A percentile compares a stretch with the other conserved stretches of the same genome.
phyloP scores from a whole-genome alignment of 1,140 invertebrate genomes.

The Lordiphosa stackelbergi region DNA sequence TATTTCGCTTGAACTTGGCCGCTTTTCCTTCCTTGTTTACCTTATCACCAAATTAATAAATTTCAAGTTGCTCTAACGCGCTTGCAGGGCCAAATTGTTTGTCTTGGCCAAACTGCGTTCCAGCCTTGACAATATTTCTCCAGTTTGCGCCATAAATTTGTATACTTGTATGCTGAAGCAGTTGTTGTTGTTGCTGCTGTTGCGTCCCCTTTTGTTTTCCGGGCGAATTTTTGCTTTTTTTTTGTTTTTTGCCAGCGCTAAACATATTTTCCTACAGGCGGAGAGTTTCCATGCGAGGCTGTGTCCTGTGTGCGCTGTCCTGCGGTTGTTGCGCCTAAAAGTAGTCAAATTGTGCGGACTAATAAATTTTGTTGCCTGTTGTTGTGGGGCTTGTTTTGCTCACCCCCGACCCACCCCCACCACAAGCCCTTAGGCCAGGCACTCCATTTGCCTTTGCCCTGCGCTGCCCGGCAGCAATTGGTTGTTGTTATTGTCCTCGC shows the following conservation, averaged over 20 bases:
- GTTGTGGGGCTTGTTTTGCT: conserved; percentile 62
- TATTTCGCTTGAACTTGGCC: conserved; percentile 21
- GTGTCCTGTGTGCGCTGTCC: conserved; percentile 39
- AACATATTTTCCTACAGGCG: conserved; percentile 58
- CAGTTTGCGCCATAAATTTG: conserved; percentile 70
- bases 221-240: conserved; percentile 31
- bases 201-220: conserved; percentile 33
- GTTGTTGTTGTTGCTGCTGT: conserved; percentile 19
- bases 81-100: conserved; percentile 51
- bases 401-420: conserved; percentile 8
- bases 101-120: conserved; percentile 21
- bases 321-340: conserved; percentile 74
- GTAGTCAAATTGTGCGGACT: conserved; percentile 74
- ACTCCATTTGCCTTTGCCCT: conserved; percentile 60
- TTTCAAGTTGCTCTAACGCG: conserved; percentile 69
- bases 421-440: conserved; percentile 30
- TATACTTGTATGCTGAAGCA: conserved; percentile 57
- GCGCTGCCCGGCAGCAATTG: conserved; percentile 63
- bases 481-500: conserved; percentile 23
- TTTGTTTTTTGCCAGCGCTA: conserved; percentile 45
- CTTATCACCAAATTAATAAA: conserved; percentile 74
- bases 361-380: conserved; percentile 72
- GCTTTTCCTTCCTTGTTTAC: conserved; percentile 50
- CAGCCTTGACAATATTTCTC: conserved; percentile 64
- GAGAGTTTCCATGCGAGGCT: conserved; percentile 30